These are phyloP conservation scores for Oxycera nigricornis DNA, from an alignment of 2,888 invertebrate species.

Conservation along the genomic window DNA sequence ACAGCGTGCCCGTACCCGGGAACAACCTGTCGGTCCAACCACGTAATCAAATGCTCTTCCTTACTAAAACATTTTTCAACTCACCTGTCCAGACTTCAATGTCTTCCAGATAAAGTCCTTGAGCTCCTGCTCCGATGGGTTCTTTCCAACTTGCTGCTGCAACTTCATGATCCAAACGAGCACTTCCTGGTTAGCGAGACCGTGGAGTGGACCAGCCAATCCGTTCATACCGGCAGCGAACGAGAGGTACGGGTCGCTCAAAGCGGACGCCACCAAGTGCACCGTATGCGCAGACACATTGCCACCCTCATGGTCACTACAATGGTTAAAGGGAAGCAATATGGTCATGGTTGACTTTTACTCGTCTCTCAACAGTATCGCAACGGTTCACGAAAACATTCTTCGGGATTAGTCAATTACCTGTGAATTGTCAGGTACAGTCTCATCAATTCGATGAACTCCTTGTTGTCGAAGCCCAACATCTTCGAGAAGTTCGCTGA, in stretches of 20 bases:
- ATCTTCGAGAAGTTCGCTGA: constrained; percentile 82
- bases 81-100: constrained; percentile 77
- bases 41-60: neutral
- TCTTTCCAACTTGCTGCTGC: constrained; percentile 83
- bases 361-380: too few relatives aligned
- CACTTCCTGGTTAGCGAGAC: constrained; percentile 91
- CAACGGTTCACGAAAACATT: neutral
- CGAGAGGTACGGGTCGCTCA: constrained; percentile 85
- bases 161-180: constrained; percentile 93
- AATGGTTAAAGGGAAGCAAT: constrained; percentile 19
- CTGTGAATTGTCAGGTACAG: constrained; percentile 85
- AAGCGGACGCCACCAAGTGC: constrained; percentile 85
- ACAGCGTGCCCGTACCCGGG: constrained; percentile 93
- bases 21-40: constrained; percentile 66
- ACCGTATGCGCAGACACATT: constrained; percentile 91
- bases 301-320: constrained; percentile 83
- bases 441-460: constrained; percentile 83
- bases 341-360: neutral
- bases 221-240: constrained; percentile 88
- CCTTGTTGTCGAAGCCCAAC: constrained; percentile 77
- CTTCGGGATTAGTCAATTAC: constrained; percentile 43
- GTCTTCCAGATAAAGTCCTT: constrained; percentile 98
- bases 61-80: neutral
- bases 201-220: constrained; percentile 87
- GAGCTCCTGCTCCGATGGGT: constrained; percentile 86